Evolutionary conservation across 2,797 vertebrate species (phyloP).

Genomic region (Pangasius sanitwongsei): DNA sequence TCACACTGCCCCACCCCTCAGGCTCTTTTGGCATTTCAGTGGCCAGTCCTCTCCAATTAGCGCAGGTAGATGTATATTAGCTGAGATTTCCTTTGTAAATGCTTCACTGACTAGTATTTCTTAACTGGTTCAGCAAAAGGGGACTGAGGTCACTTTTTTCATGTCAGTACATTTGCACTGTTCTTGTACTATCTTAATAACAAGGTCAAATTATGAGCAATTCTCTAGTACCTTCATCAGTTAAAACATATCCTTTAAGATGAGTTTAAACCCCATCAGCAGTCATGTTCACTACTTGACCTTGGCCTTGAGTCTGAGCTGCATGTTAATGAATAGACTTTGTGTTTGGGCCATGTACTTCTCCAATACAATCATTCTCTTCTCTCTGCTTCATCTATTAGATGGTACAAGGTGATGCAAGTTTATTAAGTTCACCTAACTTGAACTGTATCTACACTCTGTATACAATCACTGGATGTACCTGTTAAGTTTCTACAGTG

Average conservation of each 20-base stretch:
- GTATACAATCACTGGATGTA: neutral
- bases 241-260: constrained; percentile 26
- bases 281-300: neutral
- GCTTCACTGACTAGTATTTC: neutral
- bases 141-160: neutral
- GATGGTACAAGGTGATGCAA: neutral
- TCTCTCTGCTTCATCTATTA: constrained; percentile 1
- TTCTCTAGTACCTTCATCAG: constrained; percentile 9
- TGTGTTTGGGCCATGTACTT: neutral
- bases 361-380: neutral
- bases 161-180: constrained; percentile 2
- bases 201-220: constrained; percentile 18
- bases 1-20: neutral
- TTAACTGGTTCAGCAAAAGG: neutral
- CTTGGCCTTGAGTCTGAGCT: constrained; percentile 23
- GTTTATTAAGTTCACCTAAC: neutral
- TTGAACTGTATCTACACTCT: neutral
- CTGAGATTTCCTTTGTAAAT: neutral
- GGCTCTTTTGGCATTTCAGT: neutral
- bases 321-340: constrained; percentile 15
- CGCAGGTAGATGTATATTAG: neutral
- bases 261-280: neutral
- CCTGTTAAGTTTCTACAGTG: neutral
- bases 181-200: neutral
- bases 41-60: neutral